phyloP scores from a whole-genome alignment of 2,888 invertebrate genomes.

The Ischnura elegans region DNA sequence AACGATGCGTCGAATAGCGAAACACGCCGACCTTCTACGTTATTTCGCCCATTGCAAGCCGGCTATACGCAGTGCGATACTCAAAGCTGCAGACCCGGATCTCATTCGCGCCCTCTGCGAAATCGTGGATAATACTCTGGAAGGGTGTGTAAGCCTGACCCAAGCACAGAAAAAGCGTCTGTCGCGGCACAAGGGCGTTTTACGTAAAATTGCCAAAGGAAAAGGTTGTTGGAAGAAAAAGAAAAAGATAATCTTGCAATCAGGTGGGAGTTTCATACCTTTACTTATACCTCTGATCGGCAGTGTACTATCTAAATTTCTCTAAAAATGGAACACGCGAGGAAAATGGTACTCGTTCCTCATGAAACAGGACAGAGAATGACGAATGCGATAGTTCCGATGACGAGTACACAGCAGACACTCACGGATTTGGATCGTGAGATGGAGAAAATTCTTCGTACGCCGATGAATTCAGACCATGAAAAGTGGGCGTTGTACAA shows the following conservation, averaged over 20 bases:
- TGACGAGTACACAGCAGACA: neutral
- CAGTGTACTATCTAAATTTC: neutral
- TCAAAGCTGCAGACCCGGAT: too few relatives aligned
- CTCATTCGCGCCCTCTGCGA: too few relatives aligned
- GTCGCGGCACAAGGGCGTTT: neutral
- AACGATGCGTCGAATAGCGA: too few relatives aligned
- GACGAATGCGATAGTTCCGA: neutral
- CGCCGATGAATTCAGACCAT: neutral
- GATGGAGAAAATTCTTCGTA: neutral
- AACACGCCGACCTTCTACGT: too few relatives aligned
- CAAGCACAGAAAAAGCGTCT: neutral
- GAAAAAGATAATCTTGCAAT: constrained; percentile 41
- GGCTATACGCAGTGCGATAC: too few relatives aligned
- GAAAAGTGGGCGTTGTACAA: neutral
- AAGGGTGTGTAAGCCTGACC: neutral
- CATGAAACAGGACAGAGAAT: neutral
- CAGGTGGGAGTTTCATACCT: constrained; percentile 37
- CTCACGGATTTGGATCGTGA: neutral
- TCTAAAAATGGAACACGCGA: neutral
- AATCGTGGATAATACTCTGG: neutral
- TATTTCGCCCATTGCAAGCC: too few relatives aligned
- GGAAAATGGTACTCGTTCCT: neutral
- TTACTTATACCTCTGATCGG: neutral
- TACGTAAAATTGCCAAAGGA: neutral
- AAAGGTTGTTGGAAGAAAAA: constrained; percentile 45